Percentiles rank a stretch among this genome's conserved stretches.
phyloP scores from a whole-genome alignment of 1,140 invertebrate species.

The Lanistes nyassanus region DNA sequence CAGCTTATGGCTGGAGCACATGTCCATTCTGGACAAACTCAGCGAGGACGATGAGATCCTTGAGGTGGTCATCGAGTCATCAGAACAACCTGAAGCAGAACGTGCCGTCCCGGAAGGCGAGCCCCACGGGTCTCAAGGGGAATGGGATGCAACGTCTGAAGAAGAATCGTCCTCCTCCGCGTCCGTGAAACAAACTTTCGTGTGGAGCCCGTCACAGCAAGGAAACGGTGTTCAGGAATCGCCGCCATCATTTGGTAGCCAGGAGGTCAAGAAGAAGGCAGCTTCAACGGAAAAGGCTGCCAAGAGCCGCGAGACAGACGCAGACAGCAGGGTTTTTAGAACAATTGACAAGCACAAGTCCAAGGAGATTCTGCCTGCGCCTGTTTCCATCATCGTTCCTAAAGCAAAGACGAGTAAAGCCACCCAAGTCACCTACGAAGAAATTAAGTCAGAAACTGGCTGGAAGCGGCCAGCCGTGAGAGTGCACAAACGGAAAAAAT shows the following conservation, averaged over 20 bases:
- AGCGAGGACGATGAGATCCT: slow-evolving; percentile 23
- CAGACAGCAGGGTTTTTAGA: slow-evolving; percentile 2
- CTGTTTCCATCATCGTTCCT: slow-evolving; percentile 13
- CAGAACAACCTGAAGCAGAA: neutral
- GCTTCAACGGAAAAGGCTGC: neutral
- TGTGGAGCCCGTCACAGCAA: too few species aligned
- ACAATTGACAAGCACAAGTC: slow-evolving; percentile 15
- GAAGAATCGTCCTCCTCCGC: too few species aligned
- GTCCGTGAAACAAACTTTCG: too few species aligned
- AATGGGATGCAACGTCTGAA: too few species aligned
- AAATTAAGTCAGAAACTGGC: slow-evolving; percentile 29
- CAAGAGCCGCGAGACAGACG: neutral
- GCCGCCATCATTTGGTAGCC: too few species aligned
- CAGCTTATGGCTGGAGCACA: slow-evolving; percentile 4
- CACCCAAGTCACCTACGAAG: slow-evolving; percentile 28
- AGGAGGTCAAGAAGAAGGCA: too few species aligned
- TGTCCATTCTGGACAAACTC: slow-evolving; percentile 24
- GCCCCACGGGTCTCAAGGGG: too few species aligned
- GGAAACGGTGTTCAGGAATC: too few species aligned
- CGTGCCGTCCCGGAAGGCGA: neutral
- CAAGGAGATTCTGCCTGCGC: neutral
- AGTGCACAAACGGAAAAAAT: slow-evolving; percentile 14
- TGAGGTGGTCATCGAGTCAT: slow-evolving; percentile 19
- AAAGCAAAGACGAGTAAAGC: slow-evolving; percentile 33
- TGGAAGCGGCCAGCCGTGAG: slow-evolving; percentile 8